A percentile compares a stretch with the other conserved stretches of the same genome.
Evolutionary conservation across 2,113 vertebrate species (phyloP).

Genomic region (Eulemur macaco): DNA sequence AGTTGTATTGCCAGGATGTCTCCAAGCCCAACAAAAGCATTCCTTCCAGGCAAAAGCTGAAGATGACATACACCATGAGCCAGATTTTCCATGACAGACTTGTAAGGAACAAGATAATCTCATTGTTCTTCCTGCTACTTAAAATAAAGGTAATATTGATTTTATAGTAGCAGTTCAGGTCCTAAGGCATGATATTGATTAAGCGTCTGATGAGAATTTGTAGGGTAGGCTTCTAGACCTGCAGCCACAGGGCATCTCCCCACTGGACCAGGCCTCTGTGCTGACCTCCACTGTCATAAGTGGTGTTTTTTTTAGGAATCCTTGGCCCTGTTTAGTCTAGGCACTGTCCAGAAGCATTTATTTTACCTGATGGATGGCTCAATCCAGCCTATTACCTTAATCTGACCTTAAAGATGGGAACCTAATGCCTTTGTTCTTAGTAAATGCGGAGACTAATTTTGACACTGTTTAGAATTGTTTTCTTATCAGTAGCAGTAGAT

Average conservation of each 20-base stretch:
- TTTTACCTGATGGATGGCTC: conserved; percentile 57
- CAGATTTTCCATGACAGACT: conserved; percentile 61
- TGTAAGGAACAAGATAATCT: conserved; percentile 70
- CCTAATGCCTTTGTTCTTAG: conserved; percentile 22
- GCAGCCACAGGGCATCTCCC: conserved; percentile 41
- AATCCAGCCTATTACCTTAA: conserved; percentile 60
- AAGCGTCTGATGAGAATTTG: conserved; percentile 67
- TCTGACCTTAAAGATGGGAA: conserved; percentile 64
- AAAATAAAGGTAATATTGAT: conserved; percentile 68
- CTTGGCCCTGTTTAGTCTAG: conserved; percentile 54
- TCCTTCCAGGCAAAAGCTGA: conserved; percentile 46
- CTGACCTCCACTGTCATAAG: conserved; percentile 33
- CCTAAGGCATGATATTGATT: conserved; percentile 64
- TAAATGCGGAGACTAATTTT: background rate
- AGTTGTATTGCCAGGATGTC: background rate
- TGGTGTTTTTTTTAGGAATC: conserved; percentile 54
- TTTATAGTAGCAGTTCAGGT: conserved; percentile 55
- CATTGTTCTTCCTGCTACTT: conserved; percentile 67
- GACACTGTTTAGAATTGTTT: conserved; percentile 42
- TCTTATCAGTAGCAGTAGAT: background rate
- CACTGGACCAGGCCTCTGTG: conserved; percentile 26
- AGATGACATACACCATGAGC: conserved; percentile 35
- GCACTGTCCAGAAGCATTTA: conserved; percentile 59
- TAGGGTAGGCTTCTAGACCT: conserved; percentile 50
- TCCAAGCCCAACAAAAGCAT: background rate